phyloP scores from a whole-genome alignment of 2,888 invertebrate genomes.

The Alviniconcha strummeri region DNA sequence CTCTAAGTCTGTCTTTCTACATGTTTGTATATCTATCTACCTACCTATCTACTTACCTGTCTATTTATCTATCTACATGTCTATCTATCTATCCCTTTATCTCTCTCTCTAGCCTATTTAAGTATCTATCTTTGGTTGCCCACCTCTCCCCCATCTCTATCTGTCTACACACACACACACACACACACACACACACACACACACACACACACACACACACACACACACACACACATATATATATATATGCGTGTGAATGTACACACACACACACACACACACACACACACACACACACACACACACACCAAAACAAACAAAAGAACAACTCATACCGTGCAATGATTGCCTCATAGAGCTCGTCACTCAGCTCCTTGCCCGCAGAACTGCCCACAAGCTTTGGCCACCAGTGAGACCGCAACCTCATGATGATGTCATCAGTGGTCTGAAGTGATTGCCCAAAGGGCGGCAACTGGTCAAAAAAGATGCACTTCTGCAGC shows the following conservation, averaged over 20 bases:
- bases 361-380: background rate
- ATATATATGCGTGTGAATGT: background rate
- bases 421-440: background rate
- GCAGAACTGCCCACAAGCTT: background rate
- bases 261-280: constrained; percentile 1
- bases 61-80: too few species aligned
- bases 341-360: constrained; percentile 8
- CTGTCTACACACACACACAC: background rate
- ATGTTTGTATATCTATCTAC: too few species aligned
- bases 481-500: background rate
- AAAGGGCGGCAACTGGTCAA: constrained; percentile 14
- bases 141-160: background rate
- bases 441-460: background rate
- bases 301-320: background rate
- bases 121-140: too few species aligned
- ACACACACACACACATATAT: background rate
- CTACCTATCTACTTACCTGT: too few species aligned
- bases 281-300: constrained; percentile 7
- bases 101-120: too few species aligned
- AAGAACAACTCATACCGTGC: constrained; percentile 5
- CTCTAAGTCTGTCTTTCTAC: too few species aligned
- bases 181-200: background rate
- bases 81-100: too few species aligned
- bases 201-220: constrained; percentile 6
- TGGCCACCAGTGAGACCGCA: background rate